Conservation (phyloP, 2,113 vertebrate genomes). For the Stigmatopora nigra region DNA sequence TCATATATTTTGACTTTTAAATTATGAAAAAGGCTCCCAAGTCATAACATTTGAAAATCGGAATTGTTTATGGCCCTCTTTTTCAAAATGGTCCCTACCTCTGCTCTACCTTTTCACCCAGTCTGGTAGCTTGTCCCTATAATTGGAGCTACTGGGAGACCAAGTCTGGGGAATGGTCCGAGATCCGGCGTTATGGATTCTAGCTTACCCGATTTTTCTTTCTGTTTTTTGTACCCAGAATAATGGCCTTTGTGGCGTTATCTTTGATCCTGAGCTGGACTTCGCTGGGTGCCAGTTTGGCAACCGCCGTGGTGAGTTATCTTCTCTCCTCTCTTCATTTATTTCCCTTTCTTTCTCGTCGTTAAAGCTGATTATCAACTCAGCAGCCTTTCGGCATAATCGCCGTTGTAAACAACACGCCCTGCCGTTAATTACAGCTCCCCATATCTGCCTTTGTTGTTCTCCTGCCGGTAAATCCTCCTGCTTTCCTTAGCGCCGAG, state of each 20-base stretch:
- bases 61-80: no score
- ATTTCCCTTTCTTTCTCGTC: constrained; percentile 30
- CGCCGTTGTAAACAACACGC: constrained; percentile 45
- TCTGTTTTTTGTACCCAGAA: constrained; percentile 60
- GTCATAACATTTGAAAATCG: no score
- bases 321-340: constrained; percentile 1
- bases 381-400: constrained; percentile 41
- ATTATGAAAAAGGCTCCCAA: no score
- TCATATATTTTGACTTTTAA: no score
- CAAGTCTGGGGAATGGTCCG: no score
- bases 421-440: constrained; percentile 42
- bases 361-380: constrained; percentile 64
- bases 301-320: constrained; percentile 77
- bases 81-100: no score
- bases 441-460: constrained; percentile 10
- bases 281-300: constrained; percentile 73
- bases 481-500: not conserved
- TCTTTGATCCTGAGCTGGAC: constrained; percentile 85
- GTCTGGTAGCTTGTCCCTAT: no score
- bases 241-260: constrained; percentile 76
- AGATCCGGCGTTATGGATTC: no score
- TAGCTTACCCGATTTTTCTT: no score
- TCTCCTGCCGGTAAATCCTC: constrained; percentile 13
- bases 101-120: no score
- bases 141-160: no score